A percentile compares a stretch with the other conserved stretches of the same genome.
These are phyloP conservation scores for Nebria salina DNA, from an alignment of 2,888 invertebrate species.

Conservation along the genomic window DNA sequence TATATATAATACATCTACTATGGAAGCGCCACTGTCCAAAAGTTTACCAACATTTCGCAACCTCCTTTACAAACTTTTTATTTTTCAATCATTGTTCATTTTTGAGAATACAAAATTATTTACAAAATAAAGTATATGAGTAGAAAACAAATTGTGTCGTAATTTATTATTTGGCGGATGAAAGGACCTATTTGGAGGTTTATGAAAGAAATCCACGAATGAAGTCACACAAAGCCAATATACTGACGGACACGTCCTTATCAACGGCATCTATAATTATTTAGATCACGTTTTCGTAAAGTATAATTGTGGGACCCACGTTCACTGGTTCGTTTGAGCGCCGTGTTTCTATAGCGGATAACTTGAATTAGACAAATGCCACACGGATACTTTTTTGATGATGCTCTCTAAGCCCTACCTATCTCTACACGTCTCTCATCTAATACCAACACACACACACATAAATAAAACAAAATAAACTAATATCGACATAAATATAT, in stretches of 20 bases:
- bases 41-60: background rate
- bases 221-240: conserved; percentile 2
- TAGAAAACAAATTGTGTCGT: too few species aligned
- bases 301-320: conserved; percentile 22
- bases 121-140: too few species aligned
- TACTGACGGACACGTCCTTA: background rate
- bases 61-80: background rate
- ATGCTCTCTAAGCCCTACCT: background rate
- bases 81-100: too few species aligned
- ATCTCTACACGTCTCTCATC: background rate
- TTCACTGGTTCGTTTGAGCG: background rate
- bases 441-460: background rate
- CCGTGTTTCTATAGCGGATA: background rate
- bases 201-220: background rate
- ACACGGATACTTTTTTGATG: background rate
- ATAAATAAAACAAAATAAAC: background rate
- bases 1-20: background rate
- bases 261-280: conserved; percentile 9
- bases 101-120: too few species aligned
- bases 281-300: conserved; percentile 19
- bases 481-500: conserved; percentile 1
- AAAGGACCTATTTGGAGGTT: too few species aligned
- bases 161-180: too few species aligned
- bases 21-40: background rate
- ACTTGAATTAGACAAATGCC: background rate